Evolutionary conservation across 2,113 vertebrate species (phyloP).

Genomic region (Corythornis cristatus): DNA sequence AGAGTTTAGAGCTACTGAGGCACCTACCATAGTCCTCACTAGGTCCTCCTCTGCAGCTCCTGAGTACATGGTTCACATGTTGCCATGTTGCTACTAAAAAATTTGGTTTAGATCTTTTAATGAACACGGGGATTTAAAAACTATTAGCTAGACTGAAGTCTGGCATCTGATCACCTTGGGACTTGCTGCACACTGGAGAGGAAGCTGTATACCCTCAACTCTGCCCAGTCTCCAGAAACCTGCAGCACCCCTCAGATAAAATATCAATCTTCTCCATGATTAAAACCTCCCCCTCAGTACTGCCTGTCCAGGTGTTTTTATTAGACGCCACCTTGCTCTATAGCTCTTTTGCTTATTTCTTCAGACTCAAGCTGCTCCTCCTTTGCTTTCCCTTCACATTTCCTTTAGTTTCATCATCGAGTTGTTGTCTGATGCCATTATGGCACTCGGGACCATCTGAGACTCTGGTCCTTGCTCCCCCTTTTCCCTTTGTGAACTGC

Average conservation of each 20-base stretch:
- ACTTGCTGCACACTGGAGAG: background rate
- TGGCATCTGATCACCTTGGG: background rate
- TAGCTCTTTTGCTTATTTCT: background rate
- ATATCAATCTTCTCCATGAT: background rate
- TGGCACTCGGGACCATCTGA: rapidly evolving
- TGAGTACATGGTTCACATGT: rapidly evolving
- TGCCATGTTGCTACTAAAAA: background rate
- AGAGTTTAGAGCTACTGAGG: background rate
- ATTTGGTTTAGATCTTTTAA: background rate
- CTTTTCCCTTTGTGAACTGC: background rate
- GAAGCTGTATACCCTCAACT: background rate
- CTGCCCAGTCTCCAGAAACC: background rate
- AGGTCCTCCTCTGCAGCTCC: background rate
- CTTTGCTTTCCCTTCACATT: background rate
- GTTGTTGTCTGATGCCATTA: background rate
- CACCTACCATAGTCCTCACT: rapidly evolving
- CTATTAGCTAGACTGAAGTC: background rate
- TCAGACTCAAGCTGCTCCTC: background rate
- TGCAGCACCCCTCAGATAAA: background rate
- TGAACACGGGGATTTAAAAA: background rate
- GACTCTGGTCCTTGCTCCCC: background rate
- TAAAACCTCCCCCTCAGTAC: background rate
- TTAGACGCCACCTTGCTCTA: background rate
- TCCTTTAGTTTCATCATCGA: background rate
- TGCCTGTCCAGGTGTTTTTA: background rate